A percentile compares a stretch with the other conserved stretches of the same genome.
These are phyloP conservation scores for Seira ritae DNA, from an alignment of 2,888 invertebrate genomes.

Conservation along the genomic window DNA sequence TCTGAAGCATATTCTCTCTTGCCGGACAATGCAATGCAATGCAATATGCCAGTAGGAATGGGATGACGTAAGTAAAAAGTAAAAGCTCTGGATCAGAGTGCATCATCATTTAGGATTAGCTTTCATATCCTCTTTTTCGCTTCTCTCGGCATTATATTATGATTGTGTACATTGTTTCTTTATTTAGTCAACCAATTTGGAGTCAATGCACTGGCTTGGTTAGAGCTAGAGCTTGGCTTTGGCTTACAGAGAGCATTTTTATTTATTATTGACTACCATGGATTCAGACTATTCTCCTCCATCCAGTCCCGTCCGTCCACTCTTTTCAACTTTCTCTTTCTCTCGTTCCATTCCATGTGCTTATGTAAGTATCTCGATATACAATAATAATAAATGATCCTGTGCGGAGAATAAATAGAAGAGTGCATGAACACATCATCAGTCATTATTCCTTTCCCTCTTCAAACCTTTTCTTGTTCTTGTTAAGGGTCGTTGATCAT, in stretches of 20 bases:
- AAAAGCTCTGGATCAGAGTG: background rate
- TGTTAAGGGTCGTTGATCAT: slow-evolving; percentile 6
- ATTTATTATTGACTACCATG: background rate
- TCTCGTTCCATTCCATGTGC: background rate
- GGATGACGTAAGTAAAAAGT: background rate
- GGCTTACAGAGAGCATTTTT: too few species aligned
- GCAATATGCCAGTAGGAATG: too few species aligned
- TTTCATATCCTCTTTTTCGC: background rate
- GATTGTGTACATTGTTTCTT: background rate
- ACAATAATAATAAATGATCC: background rate
- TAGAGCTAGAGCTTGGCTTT: too few species aligned
- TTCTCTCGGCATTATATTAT: too few species aligned
- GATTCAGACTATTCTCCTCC: background rate
- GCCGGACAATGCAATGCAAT: too few species aligned
- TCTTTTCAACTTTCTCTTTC: background rate
- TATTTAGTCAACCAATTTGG: too few species aligned
- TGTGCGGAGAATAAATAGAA: background rate
- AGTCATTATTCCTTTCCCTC: background rate
- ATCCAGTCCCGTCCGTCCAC: background rate
- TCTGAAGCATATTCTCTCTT: background rate
- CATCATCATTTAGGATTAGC: slow-evolving; percentile 8
- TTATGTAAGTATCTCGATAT: too few species aligned
- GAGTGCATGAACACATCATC: background rate
- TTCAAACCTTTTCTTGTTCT: slow-evolving; percentile 5
- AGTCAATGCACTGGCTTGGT: too few species aligned